Evolutionary conservation across 2,797 vertebrate species (phyloP).

Genomic region (Hephaestus fuliginosus): DNA sequence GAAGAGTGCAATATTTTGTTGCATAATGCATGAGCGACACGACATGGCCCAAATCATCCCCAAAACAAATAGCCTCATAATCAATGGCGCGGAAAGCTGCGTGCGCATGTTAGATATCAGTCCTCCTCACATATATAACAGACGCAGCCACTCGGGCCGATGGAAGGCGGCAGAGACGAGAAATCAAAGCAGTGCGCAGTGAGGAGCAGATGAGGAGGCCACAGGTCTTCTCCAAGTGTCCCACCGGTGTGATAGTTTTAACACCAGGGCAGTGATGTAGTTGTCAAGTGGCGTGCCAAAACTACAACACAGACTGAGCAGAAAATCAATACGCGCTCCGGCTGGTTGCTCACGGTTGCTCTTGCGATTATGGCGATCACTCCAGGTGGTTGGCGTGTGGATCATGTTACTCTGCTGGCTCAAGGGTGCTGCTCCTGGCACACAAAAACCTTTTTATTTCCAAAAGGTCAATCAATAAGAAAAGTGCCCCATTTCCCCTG

Average conservation of each 20-base stretch:
- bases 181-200: slow-evolving; percentile 37
- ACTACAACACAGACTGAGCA: slow-evolving; percentile 50
- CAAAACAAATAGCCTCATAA: slow-evolving; percentile 63
- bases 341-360: slow-evolving; percentile 35
- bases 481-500: slow-evolving; percentile 28
- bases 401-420: slow-evolving; percentile 45
- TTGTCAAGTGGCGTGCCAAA: slow-evolving; percentile 37
- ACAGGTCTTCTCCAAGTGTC: slow-evolving; percentile 28
- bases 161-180: slow-evolving; percentile 26
- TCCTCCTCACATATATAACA: slow-evolving; percentile 15
- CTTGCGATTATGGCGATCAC: slow-evolving; percentile 59
- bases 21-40: slow-evolving; percentile 63
- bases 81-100: slow-evolving; percentile 30
- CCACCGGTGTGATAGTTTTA: slow-evolving; percentile 42
- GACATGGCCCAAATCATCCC: slow-evolving; percentile 44
- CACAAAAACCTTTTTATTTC: slow-evolving; percentile 29
- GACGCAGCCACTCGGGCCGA: slow-evolving; percentile 11
- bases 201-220: slow-evolving; percentile 44
- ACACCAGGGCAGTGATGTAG: slow-evolving; percentile 45
- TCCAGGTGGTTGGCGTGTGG: slow-evolving; percentile 43
- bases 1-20: slow-evolving; percentile 50
- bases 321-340: slow-evolving; percentile 61
- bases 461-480: slow-evolving; percentile 62
- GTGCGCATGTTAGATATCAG: slow-evolving; percentile 1
- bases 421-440: slow-evolving; percentile 36